Base-by-base conservation (phyloP, 2,888 invertebrate genomes). In the Hymenopus coronatus region DNA sequence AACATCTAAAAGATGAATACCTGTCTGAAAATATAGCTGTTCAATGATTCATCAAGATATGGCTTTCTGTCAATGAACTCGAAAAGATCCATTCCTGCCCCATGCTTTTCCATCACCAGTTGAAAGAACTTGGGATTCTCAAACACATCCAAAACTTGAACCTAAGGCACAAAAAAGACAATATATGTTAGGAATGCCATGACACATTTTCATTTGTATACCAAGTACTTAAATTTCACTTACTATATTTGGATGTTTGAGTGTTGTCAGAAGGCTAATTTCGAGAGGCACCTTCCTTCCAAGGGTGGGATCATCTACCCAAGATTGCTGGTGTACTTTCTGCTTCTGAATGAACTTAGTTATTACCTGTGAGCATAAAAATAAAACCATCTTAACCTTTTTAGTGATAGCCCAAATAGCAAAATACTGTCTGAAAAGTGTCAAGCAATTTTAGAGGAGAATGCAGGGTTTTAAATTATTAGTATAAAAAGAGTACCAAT, bases 71-170 rank as follows among this genome's bases (percentile, higher is more conserved):
- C 96, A 85, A 97, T 96, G 92, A 97, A 97, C 92, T 97, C 96
- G 93, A 97, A 97, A 90, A 97, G 93, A 92, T 97, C 97, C 96
- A 97, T 96, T 1, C 96, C 96, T 15, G 95, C 95, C 54, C 96
- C 96, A 92, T 96, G 96, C 91, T 96, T 96, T 92, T 96, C 96
- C 96, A 97, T 97, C 87, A 97, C 96, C 94, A 97, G 94, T 93
- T 96, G 96, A 92, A 96, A 95, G 92, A 95, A 96, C 90, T 95
- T 94, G 6, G 95, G 95, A 92, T 96, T 96, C 91, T 96, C 96
- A 92, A 94, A 96, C 84, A 96, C 95, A 92, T 96, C 96, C 83
- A 96, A 91, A 6, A 96, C 94, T 91, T 95, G 94, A 3, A 95
- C 94, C 94, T 94, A 91, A 2, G 89, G 82, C 27, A 89, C 20